phyloP scores from a whole-genome alignment of 2,113 vertebrate genomes.

The Ochotona princeps region DNA sequence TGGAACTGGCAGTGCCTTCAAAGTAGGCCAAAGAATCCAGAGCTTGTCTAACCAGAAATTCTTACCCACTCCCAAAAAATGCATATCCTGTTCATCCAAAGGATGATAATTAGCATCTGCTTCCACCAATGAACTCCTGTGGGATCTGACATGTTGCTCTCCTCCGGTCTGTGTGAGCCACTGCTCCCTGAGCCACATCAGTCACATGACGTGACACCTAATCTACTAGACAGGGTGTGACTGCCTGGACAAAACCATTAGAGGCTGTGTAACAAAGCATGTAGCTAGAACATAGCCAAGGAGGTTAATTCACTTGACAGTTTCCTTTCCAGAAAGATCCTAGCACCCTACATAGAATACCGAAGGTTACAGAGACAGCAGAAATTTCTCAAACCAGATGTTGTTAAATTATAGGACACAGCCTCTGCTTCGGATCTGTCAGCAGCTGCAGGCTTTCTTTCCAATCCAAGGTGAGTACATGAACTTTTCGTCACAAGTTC shows the following conservation, averaged over 20 bases:
- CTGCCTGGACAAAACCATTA: conserved; percentile 68
- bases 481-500: neutral
- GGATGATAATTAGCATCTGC: conserved; percentile 80
- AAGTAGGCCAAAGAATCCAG: conserved; percentile 79
- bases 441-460: neutral
- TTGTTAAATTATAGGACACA: conserved; percentile 7
- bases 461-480: neutral
- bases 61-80: conserved; percentile 81
- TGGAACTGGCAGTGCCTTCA: conserved; percentile 69
- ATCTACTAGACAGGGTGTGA: conserved; percentile 63
- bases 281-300: neutral
- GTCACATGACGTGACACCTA: conserved; percentile 63
- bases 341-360: neutral
- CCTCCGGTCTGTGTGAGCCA: conserved; percentile 40
- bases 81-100: conserved; percentile 77
- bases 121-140: conserved; percentile 68
- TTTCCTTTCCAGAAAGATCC: conserved; percentile 18
- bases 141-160: conserved; percentile 57
- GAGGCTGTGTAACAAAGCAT: neutral
- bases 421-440: conserved; percentile 18
- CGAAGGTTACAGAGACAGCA: conserved; percentile 44
- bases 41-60: conserved; percentile 82
- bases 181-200: conserved; percentile 49
- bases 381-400: conserved; percentile 34
- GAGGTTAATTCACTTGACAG: conserved; percentile 24